These are phyloP conservation scores for Lacerta bilineata DNA, from an alignment of 2,797 vertebrate genomes.

Conservation along the genomic window DNA sequence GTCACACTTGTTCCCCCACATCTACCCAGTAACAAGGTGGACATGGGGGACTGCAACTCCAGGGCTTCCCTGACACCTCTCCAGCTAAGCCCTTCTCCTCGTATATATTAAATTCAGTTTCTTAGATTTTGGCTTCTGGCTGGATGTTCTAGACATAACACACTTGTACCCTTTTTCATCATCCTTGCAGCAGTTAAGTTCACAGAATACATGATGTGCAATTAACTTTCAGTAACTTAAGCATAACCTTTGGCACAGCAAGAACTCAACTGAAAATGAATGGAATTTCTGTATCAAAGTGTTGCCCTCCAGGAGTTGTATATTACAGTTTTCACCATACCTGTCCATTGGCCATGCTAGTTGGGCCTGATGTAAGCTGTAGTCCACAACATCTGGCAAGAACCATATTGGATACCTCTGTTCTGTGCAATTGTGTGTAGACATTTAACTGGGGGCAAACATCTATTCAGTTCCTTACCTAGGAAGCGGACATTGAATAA, in stretches of 20 bases:
- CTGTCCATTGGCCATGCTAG: too few relatives aligned
- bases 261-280: background rate
- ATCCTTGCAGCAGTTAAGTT: background rate
- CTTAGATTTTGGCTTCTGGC: background rate
- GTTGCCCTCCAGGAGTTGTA: too few relatives aligned
- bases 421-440: background rate
- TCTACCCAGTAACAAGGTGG: too few relatives aligned
- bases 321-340: too few relatives aligned
- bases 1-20: too few relatives aligned
- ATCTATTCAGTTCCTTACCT: background rate
- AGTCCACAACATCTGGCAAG: too few relatives aligned
- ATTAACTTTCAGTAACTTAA: background rate
- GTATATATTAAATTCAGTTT: background rate
- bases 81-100: background rate
- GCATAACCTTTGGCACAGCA: accelerated
- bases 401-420: too few relatives aligned
- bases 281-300: background rate
- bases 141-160: background rate
- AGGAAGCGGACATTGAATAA: background rate
- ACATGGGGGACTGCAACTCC: too few relatives aligned
- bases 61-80: too few relatives aligned
- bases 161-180: constrained; percentile 37
- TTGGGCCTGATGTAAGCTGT: too few relatives aligned
- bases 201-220: constrained; percentile 16
- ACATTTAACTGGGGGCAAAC: background rate